Evolutionary conservation across 2,888 invertebrate genomes (phyloP).

Genomic region (Ypsolopha scabrella): DNA sequence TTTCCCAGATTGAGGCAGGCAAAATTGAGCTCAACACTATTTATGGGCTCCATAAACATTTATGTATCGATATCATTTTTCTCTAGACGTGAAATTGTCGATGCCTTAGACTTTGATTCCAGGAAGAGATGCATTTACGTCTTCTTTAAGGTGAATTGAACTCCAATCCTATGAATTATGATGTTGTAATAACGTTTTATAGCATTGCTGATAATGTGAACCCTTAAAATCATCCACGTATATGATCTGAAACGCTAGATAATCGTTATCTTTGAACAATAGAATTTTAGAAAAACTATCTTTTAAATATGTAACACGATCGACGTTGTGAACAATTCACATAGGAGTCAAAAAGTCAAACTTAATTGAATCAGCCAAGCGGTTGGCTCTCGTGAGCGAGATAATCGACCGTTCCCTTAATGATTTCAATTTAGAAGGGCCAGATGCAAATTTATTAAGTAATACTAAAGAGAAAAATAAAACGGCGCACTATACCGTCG

Average conservation of each 20-base stretch:
- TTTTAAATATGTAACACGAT: neutral
- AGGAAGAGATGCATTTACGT: conserved; percentile 11
- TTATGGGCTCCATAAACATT: conserved; percentile 47
- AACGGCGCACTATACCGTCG: conserved; percentile 3
- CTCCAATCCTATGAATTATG: conserved; percentile 11
- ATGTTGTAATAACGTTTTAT: conserved; percentile 2
- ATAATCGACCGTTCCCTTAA: conserved; percentile 61
- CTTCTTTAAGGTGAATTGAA: conserved; percentile 9
- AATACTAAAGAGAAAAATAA: conserved; percentile 12
- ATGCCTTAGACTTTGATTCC: conserved; percentile 9
- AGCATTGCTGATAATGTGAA: neutral
- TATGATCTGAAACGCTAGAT: neutral
- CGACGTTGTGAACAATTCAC: conserved; percentile 42
- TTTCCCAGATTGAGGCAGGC: conserved; percentile 29
- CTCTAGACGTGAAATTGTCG: conserved; percentile 25
- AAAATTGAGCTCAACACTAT: conserved; percentile 31
- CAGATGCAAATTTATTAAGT: conserved; percentile 55
- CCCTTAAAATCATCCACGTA: neutral
- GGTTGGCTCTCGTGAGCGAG: conserved; percentile 58
- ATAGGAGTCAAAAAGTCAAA: conserved; percentile 43
- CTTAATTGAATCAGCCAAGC: conserved; percentile 51
- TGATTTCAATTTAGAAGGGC: conserved; percentile 64
- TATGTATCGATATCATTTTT: conserved; percentile 44
- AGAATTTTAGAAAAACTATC: neutral
- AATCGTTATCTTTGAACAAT: neutral